Conservation (phyloP, 1,140 invertebrate genomes). For the Drosophila novamexicana region DNA sequence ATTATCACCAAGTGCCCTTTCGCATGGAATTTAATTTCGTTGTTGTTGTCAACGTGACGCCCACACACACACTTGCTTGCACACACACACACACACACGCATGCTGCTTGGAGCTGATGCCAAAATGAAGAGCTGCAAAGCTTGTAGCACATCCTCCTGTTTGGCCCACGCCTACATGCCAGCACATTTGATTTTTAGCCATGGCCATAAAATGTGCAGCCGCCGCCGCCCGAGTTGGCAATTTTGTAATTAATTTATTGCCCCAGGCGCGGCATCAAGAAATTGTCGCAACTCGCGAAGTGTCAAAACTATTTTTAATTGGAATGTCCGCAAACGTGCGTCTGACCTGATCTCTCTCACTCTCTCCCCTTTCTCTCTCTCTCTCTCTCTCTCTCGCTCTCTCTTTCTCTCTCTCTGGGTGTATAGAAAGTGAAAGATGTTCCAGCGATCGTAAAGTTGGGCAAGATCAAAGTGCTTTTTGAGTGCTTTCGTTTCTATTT, state of each 20-base stretch:
- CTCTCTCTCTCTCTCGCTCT: no score
- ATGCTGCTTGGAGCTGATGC: constrained; percentile 15
- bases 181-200: constrained; percentile 55
- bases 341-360: constrained; percentile 33
- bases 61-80: constrained; percentile 21
- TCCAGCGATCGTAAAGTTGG: constrained; percentile 64
- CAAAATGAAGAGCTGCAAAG: constrained; percentile 18
- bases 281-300: constrained; percentile 63
- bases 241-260: constrained; percentile 79
- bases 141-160: constrained; percentile 6
- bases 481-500: constrained; percentile 70
- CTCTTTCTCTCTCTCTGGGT: no score
- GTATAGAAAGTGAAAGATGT: constrained; percentile 43
- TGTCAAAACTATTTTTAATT: constrained; percentile 83
- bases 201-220: constrained; percentile 54
- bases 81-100: constrained; percentile 4
- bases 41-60: constrained; percentile 57
- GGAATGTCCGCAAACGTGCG: constrained; percentile 46
- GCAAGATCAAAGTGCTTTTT: constrained; percentile 70
- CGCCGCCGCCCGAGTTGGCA: constrained; percentile 37
- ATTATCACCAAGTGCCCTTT: constrained; percentile 47
- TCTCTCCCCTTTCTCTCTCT: no score
- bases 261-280: constrained; percentile 47
- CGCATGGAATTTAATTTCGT: constrained; percentile 57
- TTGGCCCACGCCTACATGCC: constrained; percentile 30